Percentiles rank a stretch among this genome's conserved stretches.
phyloP scores from a whole-genome alignment of 2,888 invertebrate species.

The Himalopsyche kuldschensis region DNA sequence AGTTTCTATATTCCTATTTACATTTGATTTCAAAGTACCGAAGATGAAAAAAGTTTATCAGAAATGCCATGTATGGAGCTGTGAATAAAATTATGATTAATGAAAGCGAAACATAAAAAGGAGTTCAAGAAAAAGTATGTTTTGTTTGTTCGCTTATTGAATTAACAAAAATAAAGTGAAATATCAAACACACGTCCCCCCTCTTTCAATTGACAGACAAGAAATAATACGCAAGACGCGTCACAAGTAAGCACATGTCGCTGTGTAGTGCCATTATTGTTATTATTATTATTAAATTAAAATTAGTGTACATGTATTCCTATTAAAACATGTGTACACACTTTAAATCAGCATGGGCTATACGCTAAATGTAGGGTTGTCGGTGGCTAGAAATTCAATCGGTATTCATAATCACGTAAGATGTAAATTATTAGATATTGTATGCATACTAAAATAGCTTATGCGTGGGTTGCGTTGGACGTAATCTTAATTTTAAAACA shows the following conservation, averaged over 20 bases:
- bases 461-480: too few relatives aligned
- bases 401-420: too few relatives aligned
- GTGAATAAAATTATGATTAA: background rate
- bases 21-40: background rate
- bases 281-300: background rate
- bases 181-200: background rate
- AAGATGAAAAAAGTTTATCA: background rate
- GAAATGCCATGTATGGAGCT: background rate
- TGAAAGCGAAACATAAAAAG: background rate
- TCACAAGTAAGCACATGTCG: background rate
- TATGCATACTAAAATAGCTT: too few relatives aligned
- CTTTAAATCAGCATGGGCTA: background rate
- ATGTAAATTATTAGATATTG: too few relatives aligned
- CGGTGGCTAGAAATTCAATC: background rate
- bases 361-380: background rate
- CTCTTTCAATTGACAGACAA: background rate
- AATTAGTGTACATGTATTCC: background rate
- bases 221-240: background rate
- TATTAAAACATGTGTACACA: background rate
- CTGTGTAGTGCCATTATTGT: background rate
- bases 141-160: background rate
- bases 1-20: too few relatives aligned
- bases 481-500: too few relatives aligned
- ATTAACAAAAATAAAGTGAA: background rate
- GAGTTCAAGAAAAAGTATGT: background rate